phyloP scores from a whole-genome alignment of 2,113 vertebrate species.

The Oreamnos americanus region DNA sequence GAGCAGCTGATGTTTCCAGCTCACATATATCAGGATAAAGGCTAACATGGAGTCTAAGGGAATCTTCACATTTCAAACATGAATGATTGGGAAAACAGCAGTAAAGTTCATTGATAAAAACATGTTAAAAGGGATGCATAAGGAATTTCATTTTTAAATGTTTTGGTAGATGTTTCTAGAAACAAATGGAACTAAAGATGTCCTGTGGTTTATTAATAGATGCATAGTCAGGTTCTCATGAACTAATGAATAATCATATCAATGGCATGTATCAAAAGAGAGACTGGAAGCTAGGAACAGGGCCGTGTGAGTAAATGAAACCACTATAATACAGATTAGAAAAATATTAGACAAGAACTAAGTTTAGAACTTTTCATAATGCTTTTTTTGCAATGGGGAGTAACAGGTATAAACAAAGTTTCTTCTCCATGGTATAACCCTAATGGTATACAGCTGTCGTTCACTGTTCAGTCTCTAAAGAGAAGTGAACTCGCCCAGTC shows the following conservation, averaged over 20 bases:
- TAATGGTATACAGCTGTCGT: not conserved
- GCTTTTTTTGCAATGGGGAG: not conserved
- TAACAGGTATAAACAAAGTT: not conserved
- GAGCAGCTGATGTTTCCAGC: not conserved
- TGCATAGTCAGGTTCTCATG: not conserved
- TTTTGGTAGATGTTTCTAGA: not conserved
- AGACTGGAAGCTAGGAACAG: not conserved
- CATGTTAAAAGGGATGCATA: not conserved
- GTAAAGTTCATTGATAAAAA: not conserved
- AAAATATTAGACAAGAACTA: not conserved
- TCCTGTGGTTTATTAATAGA: not conserved
- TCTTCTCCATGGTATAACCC: not conserved
- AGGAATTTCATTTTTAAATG: not conserved
- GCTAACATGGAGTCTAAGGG: not conserved
- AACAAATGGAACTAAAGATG: not conserved
- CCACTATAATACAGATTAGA: not conserved
- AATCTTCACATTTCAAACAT: not conserved
- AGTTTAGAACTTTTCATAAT: not conserved
- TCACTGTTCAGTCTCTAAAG: not conserved
- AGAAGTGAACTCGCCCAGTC: not conserved
- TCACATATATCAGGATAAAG: not conserved
- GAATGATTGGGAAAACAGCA: not conserved
- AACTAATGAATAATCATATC: not conserved
- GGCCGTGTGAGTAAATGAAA: not conserved
- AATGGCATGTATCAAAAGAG: not conserved